Conservation (phyloP, 2,888 invertebrate genomes). For the Cylindroiulus punctatus region DNA sequence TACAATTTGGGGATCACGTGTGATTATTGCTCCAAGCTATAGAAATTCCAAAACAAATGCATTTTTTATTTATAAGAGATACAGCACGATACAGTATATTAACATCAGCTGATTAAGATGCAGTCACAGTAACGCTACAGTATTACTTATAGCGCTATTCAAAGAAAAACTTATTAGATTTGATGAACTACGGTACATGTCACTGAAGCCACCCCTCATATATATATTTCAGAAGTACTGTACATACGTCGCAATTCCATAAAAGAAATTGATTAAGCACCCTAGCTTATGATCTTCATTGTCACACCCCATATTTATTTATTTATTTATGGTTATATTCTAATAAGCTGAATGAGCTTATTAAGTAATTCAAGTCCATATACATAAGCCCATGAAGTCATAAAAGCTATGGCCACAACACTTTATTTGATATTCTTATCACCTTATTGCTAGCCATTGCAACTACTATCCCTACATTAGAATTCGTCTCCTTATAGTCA, state of each 20-base stretch:
- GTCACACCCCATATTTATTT: not conserved
- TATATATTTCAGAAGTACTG: not conserved
- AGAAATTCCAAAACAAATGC: too few relatives aligned
- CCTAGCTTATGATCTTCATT: not conserved
- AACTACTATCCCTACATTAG: not conserved
- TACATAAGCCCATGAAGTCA: not conserved
- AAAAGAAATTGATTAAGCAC: slow-evolving; percentile 20
- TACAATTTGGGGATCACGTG: too few relatives aligned
- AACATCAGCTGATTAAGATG: not conserved
- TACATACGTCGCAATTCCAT: not conserved
- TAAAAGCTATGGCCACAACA: not conserved
- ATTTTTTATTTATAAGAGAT: too few relatives aligned
- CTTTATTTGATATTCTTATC: not conserved
- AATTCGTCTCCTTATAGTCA: not conserved
- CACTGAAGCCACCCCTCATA: slow-evolving; percentile 4
- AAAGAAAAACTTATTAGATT: not conserved
- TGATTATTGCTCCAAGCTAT: too few relatives aligned
- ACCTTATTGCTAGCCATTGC: not conserved
- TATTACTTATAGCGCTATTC: not conserved
- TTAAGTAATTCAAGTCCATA: slow-evolving; percentile 36
- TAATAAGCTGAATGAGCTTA: slow-evolving; percentile 40
- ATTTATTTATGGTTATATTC: slow-evolving; percentile 48
- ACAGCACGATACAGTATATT: not conserved
- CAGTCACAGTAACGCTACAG: not conserved
- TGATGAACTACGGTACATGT: not conserved